Conservation (phyloP, 2,888 invertebrate species). For the Venusia cambrica region DNA sequence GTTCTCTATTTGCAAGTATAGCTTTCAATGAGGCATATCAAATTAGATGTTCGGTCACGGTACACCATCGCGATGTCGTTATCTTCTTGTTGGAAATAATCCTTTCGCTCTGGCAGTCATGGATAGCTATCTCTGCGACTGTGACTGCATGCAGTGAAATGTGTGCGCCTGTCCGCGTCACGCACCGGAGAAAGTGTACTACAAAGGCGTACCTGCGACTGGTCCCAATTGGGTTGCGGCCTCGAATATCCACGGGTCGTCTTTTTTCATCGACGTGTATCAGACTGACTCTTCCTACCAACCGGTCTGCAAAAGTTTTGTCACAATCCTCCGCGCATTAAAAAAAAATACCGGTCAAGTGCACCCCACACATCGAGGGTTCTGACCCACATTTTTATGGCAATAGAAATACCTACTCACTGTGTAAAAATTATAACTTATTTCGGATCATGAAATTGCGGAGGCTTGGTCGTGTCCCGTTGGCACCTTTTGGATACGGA, state of each 20-base stretch:
- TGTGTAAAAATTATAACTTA: too few relatives aligned
- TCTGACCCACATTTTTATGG: too few relatives aligned
- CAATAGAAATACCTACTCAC: too few relatives aligned
- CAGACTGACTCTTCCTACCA: slow-evolving; percentile 38
- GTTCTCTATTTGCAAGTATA: slow-evolving; percentile 27
- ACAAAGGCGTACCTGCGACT: slow-evolving; percentile 67
- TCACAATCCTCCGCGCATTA: slow-evolving; percentile 34
- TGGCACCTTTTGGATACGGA: too few relatives aligned
- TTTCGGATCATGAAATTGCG: too few relatives aligned
- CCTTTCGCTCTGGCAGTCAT: slow-evolving; percentile 20
- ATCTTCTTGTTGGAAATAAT: slow-evolving; percentile 21
- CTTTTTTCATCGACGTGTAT: slow-evolving; percentile 46
- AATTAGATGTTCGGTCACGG: slow-evolving; percentile 7
- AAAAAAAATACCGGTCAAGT: slow-evolving; percentile 31
- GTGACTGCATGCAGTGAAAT: slow-evolving; percentile 61
- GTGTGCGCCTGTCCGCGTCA: slow-evolving; percentile 64
- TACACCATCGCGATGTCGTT: slow-evolving; percentile 8
- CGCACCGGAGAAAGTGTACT: slow-evolving; percentile 77
- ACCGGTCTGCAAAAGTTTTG: slow-evolving; percentile 37
- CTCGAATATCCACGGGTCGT: slow-evolving; percentile 68
- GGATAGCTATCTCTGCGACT: slow-evolving; percentile 24
- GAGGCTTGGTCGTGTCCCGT: too few relatives aligned
- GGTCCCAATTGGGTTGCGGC: slow-evolving; percentile 76
- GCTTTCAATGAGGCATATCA: slow-evolving; percentile 17
- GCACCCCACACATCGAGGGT: too few relatives aligned